Percentiles rank a stretch among this genome's conserved stretches.
Conservation (phyloP, 1,140 invertebrate species). For the Scaptomyza graminum region DNA sequence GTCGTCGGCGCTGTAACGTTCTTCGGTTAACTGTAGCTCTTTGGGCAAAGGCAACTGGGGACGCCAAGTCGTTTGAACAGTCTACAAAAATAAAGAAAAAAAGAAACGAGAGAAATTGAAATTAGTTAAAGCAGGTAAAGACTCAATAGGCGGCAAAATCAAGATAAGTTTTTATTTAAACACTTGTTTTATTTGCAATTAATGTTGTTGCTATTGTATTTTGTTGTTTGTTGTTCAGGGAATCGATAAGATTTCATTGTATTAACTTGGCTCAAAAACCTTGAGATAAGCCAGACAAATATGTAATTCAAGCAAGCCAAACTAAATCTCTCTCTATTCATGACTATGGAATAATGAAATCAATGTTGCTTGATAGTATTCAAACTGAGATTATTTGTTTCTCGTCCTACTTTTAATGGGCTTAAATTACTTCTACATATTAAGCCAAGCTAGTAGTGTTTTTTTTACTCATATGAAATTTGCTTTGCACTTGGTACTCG, state of each 20-base stretch:
- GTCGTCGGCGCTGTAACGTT: constrained; percentile 48
- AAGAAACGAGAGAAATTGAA: constrained; percentile 20
- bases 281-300: constrained; percentile 11
- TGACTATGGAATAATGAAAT: too few relatives aligned
- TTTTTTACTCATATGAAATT: constrained; percentile 1
- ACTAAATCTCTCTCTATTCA: constrained; percentile 68
- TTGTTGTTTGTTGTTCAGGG: constrained; percentile 14
- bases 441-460: too few relatives aligned
- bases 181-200: constrained; percentile 64
- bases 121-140: constrained; percentile 55
- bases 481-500: constrained; percentile 23
- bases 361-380: too few relatives aligned
- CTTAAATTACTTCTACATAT: constrained; percentile 59
- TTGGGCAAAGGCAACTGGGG: constrained; percentile 81
- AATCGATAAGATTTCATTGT: constrained; percentile 65
- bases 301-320: constrained; percentile 65
- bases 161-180: constrained; percentile 49
- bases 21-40: constrained; percentile 71
- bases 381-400: too few relatives aligned
- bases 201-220: constrained; percentile 22
- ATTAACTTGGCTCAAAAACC: constrained; percentile 42
- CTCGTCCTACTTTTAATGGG: constrained; percentile 45
- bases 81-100: constrained; percentile 56
- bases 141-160: constrained; percentile 34
- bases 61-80: constrained; percentile 83